Percentiles rank a stretch among this genome's conserved stretches.
Evolutionary conservation across 2,888 invertebrate genomes (phyloP).

Genomic region (Kuschelorhynchus macadamiae): DNA sequence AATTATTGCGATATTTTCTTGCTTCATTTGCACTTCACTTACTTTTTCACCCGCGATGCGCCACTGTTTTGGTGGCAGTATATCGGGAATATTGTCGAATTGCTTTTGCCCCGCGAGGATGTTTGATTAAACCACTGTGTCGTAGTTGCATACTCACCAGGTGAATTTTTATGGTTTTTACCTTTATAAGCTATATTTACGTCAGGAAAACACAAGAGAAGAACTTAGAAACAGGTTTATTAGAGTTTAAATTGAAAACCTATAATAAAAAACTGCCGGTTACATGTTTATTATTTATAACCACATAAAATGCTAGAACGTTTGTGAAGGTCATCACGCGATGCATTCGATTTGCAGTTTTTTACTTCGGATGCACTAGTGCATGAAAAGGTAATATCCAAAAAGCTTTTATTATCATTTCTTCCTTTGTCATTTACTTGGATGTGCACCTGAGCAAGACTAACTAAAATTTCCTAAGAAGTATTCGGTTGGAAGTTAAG

Average conservation of each 20-base stretch:
- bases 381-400: conserved; percentile 44
- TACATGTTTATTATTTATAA: conserved; percentile 56
- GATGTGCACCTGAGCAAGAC: conserved; percentile 42
- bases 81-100: too few species aligned
- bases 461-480: conserved; percentile 38
- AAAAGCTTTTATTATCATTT: conserved; percentile 44
- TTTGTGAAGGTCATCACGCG: conserved; percentile 56
- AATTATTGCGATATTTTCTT: too few species aligned
- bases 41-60: too few species aligned
- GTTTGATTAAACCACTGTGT: too few species aligned
- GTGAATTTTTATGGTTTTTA: too few species aligned
- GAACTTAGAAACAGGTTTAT: conserved; percentile 35
- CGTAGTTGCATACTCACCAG: too few species aligned
- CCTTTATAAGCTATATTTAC: neutral
- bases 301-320: conserved; percentile 54
- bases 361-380: conserved; percentile 37
- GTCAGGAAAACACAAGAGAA: conserved; percentile 7
- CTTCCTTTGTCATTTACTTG: conserved; percentile 45
- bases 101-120: too few species aligned
- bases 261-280: conserved; percentile 51
- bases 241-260: conserved; percentile 46
- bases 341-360: conserved; percentile 52
- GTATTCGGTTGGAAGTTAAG: conserved; percentile 19
- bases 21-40: too few species aligned
- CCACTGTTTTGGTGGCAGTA: too few species aligned